Base-by-base conservation (phyloP, 1,140 invertebrate species). In the Thalassaphorura encarpata region DNA sequence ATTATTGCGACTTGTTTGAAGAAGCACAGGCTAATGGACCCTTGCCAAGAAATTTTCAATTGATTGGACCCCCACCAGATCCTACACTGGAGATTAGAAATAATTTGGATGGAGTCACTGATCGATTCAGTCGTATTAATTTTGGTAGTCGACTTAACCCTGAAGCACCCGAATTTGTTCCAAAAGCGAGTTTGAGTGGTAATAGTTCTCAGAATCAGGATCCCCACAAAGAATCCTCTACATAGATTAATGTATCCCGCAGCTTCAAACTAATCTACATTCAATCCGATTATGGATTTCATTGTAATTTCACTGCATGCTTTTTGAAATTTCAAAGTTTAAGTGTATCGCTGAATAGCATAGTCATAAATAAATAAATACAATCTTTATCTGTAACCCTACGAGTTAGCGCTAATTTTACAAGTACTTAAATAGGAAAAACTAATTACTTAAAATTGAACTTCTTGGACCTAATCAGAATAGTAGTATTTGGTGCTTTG, bases 81-180 rank as follows among this genome's bases (percentile, higher is more conserved):
- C 4, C 24, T 36, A 50, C 41, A 42, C 46, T 53, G 28, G 67
- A 63, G 68, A 58, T 64, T n/a, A n/a, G n/a, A n/a, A n/a, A n/a
- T n/a, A n/a, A n/a, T n/a, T 66, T 54, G 31, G 46, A 51, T 27
- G 52, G 53, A 18, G 31, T 52, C 15, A 46, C 51, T 29, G 16
- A 28, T 2, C 49, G 46, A 18, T 59, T 53, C 23, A 45, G 41
- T 26, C 39, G 47, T 2, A 40, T 39, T 11, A 43, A 23, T 41
- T 31, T 31, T 54, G 23, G 41, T 15, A 85, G 83, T 49, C 80
- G 80, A 41, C 69, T 87, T 41, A 87, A 87, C 72, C 84, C 85
- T 0, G 75, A 85, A 61, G 85, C 84, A 4, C 82, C 82, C 24
- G 85, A 87, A 70, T 87, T 87, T 69, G 76, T 87, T 49, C 84